Conservation (phyloP, 1,140 invertebrate species). For the Macrostomum lignano region DNA sequence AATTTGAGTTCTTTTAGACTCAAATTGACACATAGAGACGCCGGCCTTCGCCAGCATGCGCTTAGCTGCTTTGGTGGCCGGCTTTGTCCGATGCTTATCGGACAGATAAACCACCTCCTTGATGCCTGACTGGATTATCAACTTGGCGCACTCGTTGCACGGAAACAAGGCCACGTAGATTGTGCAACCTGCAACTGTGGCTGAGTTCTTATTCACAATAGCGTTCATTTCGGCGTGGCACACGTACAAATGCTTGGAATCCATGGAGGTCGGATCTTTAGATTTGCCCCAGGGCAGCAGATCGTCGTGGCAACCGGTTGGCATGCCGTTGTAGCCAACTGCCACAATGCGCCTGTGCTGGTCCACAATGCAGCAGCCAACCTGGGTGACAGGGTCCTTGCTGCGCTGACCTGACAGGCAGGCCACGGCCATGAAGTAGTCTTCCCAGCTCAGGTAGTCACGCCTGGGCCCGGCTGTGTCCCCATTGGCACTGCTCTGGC, state of each 20-base stretch:
- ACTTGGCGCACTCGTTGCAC: slow-evolving; percentile 80
- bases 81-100: neutral
- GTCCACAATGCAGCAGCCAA: slow-evolving; percentile 64
- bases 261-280: slow-evolving; percentile 33
- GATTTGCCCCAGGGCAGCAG: slow-evolving; percentile 53
- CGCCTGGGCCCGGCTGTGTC: too few relatives aligned
- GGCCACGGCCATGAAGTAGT: slow-evolving; percentile 68
- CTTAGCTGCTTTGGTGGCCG: too few relatives aligned
- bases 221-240: slow-evolving; percentile 79
- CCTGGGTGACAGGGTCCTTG: slow-evolving; percentile 64
- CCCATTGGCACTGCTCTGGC: too few relatives aligned
- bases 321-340: slow-evolving; percentile 84
- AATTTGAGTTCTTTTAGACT: too few relatives aligned
- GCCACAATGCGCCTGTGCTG: slow-evolving; percentile 59
- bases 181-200: slow-evolving; percentile 43
- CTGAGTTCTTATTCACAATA: slow-evolving; percentile 58
- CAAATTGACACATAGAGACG: too few relatives aligned
- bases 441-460: slow-evolving; percentile 45
- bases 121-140: slow-evolving; percentile 81
- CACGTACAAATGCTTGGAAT: too few relatives aligned
- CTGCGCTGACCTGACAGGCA: slow-evolving; percentile 56
- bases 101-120: slow-evolving; percentile 31
- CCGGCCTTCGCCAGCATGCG: too few relatives aligned
- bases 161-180: slow-evolving; percentile 67
- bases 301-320: slow-evolving; percentile 53